phyloP scores from a whole-genome alignment of 1,140 invertebrate species.

The Drosophila rhopaloa region DNA sequence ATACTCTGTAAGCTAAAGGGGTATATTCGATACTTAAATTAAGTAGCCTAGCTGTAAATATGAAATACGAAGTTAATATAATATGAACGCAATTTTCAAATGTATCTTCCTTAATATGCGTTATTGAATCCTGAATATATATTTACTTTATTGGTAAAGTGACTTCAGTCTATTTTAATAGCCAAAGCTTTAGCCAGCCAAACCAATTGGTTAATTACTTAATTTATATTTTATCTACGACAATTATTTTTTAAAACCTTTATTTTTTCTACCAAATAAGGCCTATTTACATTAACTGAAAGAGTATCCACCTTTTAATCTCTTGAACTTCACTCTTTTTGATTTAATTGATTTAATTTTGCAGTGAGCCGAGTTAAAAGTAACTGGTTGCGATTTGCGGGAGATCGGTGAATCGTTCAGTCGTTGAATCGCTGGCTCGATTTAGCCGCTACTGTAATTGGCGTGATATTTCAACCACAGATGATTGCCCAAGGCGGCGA shows the following conservation, averaged over 20 bases:
- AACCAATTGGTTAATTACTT: too few species aligned
- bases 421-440: constrained; percentile 13
- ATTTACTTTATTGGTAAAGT: too few species aligned
- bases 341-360: constrained; percentile 78
- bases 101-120: too few species aligned
- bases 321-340: constrained; percentile 24
- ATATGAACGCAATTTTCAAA: too few species aligned
- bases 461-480: constrained; percentile 75
- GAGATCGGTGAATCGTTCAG: constrained; percentile 2
- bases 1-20: constrained; percentile 17
- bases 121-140: too few species aligned
- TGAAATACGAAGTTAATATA: too few species aligned
- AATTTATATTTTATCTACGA: too few species aligned
- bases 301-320: constrained; percentile 2
- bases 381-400: constrained; percentile 45
- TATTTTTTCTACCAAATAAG: too few species aligned
- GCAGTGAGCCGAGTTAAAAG: constrained; percentile 55
- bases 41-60: too few species aligned
- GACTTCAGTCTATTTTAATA: too few species aligned
- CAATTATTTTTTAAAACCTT: too few species aligned
- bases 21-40: neutral
- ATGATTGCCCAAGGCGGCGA: constrained; percentile 55
- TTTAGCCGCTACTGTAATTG: constrained; percentile 59
- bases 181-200: too few species aligned
- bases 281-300: neutral